Conservation (phyloP, 2,113 vertebrate species). For the Siphamia tubifer region DNA sequence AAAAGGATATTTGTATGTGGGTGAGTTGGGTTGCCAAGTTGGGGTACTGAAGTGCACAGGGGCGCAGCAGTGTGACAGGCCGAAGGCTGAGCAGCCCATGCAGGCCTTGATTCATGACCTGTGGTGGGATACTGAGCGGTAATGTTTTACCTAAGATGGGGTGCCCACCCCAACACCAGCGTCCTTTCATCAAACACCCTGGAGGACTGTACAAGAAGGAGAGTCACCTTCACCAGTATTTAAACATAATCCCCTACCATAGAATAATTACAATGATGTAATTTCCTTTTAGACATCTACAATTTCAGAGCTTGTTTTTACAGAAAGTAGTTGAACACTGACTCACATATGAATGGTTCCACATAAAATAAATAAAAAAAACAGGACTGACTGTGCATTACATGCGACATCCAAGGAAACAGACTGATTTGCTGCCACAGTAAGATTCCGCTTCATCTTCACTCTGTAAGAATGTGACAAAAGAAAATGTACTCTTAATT, state of each 20-base stretch:
- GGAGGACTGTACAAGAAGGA: constrained; percentile 47
- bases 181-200: constrained; percentile 31
- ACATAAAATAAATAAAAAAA: neutral
- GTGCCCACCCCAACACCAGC: constrained; percentile 79
- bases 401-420: constrained; percentile 55
- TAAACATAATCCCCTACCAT: too few relatives aligned
- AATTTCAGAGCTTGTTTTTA: too few relatives aligned
- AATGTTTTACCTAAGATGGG: constrained; percentile 73
- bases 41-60: constrained; percentile 78
- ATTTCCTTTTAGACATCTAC: neutral
- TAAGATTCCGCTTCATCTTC: constrained; percentile 37
- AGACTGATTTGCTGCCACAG: neutral
- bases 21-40: constrained; percentile 73
- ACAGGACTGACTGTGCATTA: constrained; percentile 44
- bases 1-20: constrained; percentile 85
- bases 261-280: neutral
- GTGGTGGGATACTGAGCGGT: constrained; percentile 74
- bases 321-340: neutral
- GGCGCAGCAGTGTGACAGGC: constrained; percentile 76
- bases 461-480: constrained; percentile 43
- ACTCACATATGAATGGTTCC: neutral
- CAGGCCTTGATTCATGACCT: constrained; percentile 68
- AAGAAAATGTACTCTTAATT: neutral
- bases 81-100: constrained; percentile 76
- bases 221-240: neutral